phyloP scores from a whole-genome alignment of 2,797 vertebrate genomes.

The Zalophus californianus region DNA sequence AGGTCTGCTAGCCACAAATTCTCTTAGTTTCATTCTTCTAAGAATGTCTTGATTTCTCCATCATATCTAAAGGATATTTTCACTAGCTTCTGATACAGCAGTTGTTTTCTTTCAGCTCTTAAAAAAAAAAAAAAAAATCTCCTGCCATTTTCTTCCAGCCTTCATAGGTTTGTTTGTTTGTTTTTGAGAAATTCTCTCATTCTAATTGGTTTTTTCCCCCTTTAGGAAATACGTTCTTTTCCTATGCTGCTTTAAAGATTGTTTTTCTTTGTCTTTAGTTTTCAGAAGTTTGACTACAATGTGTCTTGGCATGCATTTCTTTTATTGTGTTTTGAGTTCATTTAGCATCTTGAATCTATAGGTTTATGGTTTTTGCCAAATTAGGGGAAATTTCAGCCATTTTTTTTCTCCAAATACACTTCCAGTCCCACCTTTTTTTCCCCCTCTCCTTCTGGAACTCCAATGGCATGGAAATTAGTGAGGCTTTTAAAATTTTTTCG shows the following conservation, averaged over 20 bases:
- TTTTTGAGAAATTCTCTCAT: not conserved
- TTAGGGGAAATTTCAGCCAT: not conserved
- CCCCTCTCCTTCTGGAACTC: not conserved
- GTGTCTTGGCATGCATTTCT: slow-evolving; percentile 8
- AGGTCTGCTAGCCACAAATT: not conserved
- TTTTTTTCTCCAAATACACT: slow-evolving; percentile 33
- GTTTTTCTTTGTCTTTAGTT: slow-evolving; percentile 32
- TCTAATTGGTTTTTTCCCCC: not conserved
- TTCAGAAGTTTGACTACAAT: slow-evolving; percentile 20
- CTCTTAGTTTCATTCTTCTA: slow-evolving; percentile 11
- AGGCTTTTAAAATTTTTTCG: not conserved
- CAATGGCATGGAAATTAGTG: not conserved
- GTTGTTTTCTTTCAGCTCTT: not conserved
- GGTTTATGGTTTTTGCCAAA: slow-evolving; percentile 14
- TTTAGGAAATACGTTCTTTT: not conserved
- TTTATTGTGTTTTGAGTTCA: slow-evolving; percentile 9
- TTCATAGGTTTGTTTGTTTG: not conserved
- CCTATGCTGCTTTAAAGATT: not conserved
- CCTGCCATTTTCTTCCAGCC: not conserved
- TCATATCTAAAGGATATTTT: slow-evolving; percentile 3
- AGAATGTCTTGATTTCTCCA: slow-evolving; percentile 3
- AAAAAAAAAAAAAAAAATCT: not conserved
- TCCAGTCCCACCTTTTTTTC: not conserved
- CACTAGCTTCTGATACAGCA: not conserved
- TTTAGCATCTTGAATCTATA: not conserved